Conservation (phyloP, 2,113 vertebrate genomes). For the Fulica atra region DNA sequence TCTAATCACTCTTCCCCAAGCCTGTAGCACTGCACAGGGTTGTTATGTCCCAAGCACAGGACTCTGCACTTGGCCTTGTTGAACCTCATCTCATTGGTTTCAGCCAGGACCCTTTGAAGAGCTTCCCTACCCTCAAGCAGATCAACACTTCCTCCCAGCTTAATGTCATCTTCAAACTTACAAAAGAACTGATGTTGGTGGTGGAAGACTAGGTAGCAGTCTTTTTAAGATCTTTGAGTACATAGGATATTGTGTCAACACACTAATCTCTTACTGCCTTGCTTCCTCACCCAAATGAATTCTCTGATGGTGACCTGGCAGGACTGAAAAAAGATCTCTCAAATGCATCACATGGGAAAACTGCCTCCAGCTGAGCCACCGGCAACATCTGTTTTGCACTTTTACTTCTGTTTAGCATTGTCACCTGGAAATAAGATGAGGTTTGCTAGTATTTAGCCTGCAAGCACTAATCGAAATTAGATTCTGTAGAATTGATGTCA, state of each 20-base stretch:
- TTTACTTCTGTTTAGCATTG: not conserved
- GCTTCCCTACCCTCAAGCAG: too few relatives aligned
- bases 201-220: not conserved
- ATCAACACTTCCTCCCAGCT: too few relatives aligned
- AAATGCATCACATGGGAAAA: not conserved
- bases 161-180: too few relatives aligned
- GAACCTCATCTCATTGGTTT: too few relatives aligned
- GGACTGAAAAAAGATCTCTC: not conserved
- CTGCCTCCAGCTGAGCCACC: not conserved
- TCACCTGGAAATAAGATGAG: not conserved
- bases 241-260: not conserved
- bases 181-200: not conserved
- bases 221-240: not conserved
- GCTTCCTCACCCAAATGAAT: not conserved
- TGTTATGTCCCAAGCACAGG: too few relatives aligned
- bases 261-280: not conserved
- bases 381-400: not conserved
- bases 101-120: too few relatives aligned
- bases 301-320: not conserved
- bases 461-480: not conserved
- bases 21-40: too few relatives aligned
- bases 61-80: too few relatives aligned
- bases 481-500: not conserved
- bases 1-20: too few relatives aligned
- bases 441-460: not conserved